Conservation (phyloP, 2,113 vertebrate genomes). For the Ictalurus punctatus region DNA sequence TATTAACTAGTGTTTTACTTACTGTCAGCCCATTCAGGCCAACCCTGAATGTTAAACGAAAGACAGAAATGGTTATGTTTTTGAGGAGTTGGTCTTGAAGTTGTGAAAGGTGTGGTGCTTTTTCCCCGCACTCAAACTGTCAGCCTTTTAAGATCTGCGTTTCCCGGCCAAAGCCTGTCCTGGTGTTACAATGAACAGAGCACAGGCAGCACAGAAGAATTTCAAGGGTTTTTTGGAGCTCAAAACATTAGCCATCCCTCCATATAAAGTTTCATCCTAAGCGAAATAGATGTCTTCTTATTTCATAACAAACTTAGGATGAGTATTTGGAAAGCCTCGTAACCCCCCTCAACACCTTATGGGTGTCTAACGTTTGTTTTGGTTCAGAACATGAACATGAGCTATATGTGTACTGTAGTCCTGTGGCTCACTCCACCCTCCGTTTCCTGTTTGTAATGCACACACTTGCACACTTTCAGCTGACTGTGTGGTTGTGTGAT, state of each 20-base stretch:
- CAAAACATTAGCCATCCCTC: no score
- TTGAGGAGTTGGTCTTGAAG: neutral
- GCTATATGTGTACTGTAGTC: constrained; percentile 26
- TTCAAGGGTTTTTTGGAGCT: neutral
- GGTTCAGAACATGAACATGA: neutral
- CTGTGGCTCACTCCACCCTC: constrained; percentile 50
- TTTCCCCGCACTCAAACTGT: neutral
- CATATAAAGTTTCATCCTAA: neutral
- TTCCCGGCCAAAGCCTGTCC: neutral
- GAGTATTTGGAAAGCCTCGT: neutral
- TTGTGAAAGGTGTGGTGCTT: neutral
- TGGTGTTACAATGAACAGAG: constrained; percentile 21
- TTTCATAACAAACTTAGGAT: neutral
- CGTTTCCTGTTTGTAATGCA: constrained; percentile 50
- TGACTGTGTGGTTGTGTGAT: constrained; percentile 44
- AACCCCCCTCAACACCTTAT: neutral
- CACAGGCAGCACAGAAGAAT: constrained; percentile 1
- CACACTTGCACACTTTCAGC: constrained; percentile 29
- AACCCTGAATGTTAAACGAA: neutral
- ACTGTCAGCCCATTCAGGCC: neutral
- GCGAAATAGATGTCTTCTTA: neutral
- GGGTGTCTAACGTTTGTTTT: neutral
- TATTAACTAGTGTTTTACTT: neutral
- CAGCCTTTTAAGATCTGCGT: neutral
- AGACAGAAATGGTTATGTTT: neutral